Conservation (phyloP, 2,113 vertebrate species). For the Meleagris gallopavo region DNA sequence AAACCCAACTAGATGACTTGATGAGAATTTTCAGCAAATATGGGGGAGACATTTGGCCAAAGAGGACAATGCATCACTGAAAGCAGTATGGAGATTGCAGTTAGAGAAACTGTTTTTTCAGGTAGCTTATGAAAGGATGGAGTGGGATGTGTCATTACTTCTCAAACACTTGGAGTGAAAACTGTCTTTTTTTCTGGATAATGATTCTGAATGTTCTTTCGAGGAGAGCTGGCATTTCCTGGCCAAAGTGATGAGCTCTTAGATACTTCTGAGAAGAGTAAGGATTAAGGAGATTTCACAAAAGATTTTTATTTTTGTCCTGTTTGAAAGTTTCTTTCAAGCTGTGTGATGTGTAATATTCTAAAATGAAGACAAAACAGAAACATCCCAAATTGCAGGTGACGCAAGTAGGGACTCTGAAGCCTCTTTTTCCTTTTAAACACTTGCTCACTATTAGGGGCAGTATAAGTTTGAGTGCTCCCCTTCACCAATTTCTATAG, state of each 20-base stretch:
- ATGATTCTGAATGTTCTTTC: neutral
- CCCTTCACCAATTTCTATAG: neutral
- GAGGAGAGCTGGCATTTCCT: neutral
- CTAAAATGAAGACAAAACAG: neutral
- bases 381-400: neutral
- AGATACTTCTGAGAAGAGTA: neutral
- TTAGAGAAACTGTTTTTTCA: neutral
- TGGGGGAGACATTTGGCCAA: neutral
- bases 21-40: neutral
- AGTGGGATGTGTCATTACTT: neutral
- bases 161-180: neutral
- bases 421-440: neutral
- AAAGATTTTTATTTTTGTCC: neutral
- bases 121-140: neutral
- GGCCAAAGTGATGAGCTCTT: accelerated
- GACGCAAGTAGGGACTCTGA: accelerated
- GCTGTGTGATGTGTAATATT: accelerated
- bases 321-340: neutral
- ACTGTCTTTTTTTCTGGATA: neutral
- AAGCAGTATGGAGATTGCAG: neutral
- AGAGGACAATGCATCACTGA: neutral
- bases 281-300: neutral
- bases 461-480: neutral
- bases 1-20: neutral
- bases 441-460: accelerated